A percentile compares a stretch with the other conserved stretches of the same genome.
Evolutionary conservation across 1,140 invertebrate genomes (phyloP).

Genomic region (Venustaconcha ellipsiformis): DNA sequence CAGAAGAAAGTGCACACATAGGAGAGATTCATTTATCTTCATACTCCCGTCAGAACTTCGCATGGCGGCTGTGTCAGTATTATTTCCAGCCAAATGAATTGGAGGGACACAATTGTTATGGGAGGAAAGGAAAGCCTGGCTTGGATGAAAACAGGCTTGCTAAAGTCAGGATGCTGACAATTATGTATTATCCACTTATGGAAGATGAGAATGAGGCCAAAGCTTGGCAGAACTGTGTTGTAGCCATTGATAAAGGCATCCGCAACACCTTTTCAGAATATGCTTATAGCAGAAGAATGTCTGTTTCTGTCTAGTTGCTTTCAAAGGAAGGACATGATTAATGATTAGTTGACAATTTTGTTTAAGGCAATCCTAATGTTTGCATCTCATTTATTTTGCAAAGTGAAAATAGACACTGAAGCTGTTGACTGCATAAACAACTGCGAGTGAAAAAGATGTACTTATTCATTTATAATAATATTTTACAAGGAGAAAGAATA

Average conservation of each 20-base stretch:
- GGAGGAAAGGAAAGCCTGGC: conserved; percentile 8
- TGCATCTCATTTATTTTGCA: no score
- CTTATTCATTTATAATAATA: no score
- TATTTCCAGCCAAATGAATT: conserved; percentile 3
- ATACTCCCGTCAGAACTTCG: conserved; percentile 6
- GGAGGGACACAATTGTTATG: conserved; percentile 3
- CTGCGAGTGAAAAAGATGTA: no score
- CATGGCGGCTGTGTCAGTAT: conserved; percentile 2
- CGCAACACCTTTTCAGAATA: not conserved
- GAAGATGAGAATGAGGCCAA: not conserved
- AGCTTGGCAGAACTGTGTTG: conserved; percentile 1
- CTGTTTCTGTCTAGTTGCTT: no score
- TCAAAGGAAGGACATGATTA: no score
- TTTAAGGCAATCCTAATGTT: no score
- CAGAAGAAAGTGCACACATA: no score
- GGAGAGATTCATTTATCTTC: conserved; percentile 1
- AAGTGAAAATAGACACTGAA: no score
- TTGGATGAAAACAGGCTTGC: not conserved
- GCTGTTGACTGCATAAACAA: no score
- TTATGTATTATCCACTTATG: conserved; percentile 2
- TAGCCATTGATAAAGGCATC: conserved; percentile 9
- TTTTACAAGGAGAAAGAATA: no score
- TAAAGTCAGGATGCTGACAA: not conserved
- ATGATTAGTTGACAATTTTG: no score
- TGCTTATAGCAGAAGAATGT: no score